A percentile compares a stretch with the other conserved stretches of the same genome.
Conservation (phyloP, 1,140 invertebrate species). For the Lutraria rhynchaena region DNA sequence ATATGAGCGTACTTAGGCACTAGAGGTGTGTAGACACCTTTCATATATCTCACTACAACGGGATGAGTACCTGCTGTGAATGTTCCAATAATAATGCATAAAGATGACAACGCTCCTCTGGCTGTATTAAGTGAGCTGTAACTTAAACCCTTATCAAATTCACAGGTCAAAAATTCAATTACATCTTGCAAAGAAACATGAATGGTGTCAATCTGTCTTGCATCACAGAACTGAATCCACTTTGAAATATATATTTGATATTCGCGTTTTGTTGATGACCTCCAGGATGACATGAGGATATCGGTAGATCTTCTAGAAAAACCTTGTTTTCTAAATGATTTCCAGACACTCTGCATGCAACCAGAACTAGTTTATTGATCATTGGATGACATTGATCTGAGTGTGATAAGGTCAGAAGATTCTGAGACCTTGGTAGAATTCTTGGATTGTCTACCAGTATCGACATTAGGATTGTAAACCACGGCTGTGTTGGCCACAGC, state of each 20-base stretch:
- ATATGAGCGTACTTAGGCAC: background rate
- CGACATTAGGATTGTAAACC: background rate
- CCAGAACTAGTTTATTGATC: background rate
- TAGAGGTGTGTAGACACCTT: background rate
- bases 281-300: conserved; percentile 52
- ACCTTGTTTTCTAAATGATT: conserved; percentile 24
- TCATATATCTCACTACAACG: too few relatives aligned
- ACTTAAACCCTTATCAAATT: conserved; percentile 36
- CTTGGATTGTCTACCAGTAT: background rate
- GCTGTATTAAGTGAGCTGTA: background rate
- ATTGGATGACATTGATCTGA: background rate
- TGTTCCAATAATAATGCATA: background rate
- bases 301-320: conserved; percentile 41
- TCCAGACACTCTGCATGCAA: conserved; percentile 43
- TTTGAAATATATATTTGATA: conserved; percentile 35
- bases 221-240: conserved; percentile 43
- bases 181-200: conserved; percentile 21
- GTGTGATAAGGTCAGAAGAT: background rate
- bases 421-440: background rate
- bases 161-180: conserved; percentile 44
- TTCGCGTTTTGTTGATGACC: conserved; percentile 34
- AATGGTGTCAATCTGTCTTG: too few relatives aligned
- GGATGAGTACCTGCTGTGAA: too few relatives aligned
- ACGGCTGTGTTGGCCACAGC: background rate
- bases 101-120: background rate